Base-by-base conservation (phyloP, 2,797 vertebrate genomes). In the Acrossocheilus fasciatus region DNA sequence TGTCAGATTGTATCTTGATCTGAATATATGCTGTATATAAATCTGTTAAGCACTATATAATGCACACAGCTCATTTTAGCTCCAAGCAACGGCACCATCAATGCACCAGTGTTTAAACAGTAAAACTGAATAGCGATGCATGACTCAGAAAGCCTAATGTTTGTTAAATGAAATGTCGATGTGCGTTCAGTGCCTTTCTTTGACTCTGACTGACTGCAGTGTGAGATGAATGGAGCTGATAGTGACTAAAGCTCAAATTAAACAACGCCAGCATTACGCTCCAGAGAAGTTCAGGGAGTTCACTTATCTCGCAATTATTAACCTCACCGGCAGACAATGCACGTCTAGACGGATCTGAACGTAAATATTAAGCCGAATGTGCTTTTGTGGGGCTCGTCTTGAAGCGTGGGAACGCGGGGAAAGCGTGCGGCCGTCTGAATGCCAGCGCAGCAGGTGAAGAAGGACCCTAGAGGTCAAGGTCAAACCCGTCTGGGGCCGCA, bases 401-500 rank as follows among this genome's bases (percentile, higher is more conserved):
- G 54, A 87, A 94, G 91, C 94, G 95, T 96, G 95, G 93, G 95
- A 95, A 95, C 89, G 89, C 88, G 47, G 72, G 89, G 89, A 93
- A 92, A 43, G 90, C 93, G 94, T 93, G 94, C 91, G 94, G 93
- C 93, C 80, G 83, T 87, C 89, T 88, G 88, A 82, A 39, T 90
- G 92, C 91, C 64, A 90, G 89, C 89, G 88, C 85, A 94, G 94
- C 94, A 93, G 95, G 96, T 95, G 95, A 95, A 94, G 91, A 91
- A 91, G 93, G 92, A 94, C 86, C 95, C 93, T 90, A 89, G 91
- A 95, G 96, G 95, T 96, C 96, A 96, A 95, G 96, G 96, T 94
- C 96, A 95, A 88, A 64, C 81, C 52, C 81, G 88, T 88, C 90
- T 86, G 85, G 87, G 75, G 69, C 41, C 6, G 34, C 74, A 89